These are phyloP conservation scores for Keiferia lycopersicella DNA, from an alignment of 2,888 invertebrate species.

Conservation along the genomic window DNA sequence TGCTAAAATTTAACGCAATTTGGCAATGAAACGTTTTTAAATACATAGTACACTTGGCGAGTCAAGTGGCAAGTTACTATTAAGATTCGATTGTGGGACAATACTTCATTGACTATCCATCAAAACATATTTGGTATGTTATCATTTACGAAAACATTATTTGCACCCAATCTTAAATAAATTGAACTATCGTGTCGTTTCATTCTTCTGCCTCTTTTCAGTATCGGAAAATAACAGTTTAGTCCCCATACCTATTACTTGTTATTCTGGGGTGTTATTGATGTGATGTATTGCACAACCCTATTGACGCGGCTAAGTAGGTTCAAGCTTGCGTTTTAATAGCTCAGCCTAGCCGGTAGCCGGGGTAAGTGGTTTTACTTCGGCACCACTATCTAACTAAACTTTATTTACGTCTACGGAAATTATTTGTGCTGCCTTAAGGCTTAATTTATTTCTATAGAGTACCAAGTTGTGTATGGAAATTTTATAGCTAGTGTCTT, in stretches of 20 bases:
- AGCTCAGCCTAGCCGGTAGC: conserved; percentile 14
- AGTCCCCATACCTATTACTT: too few relatives aligned
- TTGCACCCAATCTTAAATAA: too few relatives aligned
- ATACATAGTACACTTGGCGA: neutral
- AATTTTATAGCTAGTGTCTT: too few relatives aligned
- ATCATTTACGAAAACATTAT: too few relatives aligned
- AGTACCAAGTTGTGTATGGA: neutral
- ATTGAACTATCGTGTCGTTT: too few relatives aligned
- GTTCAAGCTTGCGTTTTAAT: conserved; percentile 26
- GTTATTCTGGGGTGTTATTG: neutral
- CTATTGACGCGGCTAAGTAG: neutral
- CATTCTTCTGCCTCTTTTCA: too few relatives aligned
- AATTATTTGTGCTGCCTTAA: neutral
- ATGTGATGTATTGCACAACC: neutral
- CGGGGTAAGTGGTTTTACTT: conserved; percentile 19
- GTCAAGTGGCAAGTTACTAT: too few relatives aligned
- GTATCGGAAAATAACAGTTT: too few relatives aligned
- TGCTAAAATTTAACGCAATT: too few relatives aligned
- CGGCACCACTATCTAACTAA: conserved; percentile 15
- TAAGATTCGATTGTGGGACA: too few relatives aligned
- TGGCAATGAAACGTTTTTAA: neutral
- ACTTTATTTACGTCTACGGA: conserved; percentile 5
- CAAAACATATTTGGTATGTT: too few relatives aligned
- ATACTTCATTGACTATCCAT: too few relatives aligned
- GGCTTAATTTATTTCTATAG: neutral